Base-by-base conservation (phyloP, 2,888 invertebrate species). In the Caenorhabditis uteleia region DNA sequence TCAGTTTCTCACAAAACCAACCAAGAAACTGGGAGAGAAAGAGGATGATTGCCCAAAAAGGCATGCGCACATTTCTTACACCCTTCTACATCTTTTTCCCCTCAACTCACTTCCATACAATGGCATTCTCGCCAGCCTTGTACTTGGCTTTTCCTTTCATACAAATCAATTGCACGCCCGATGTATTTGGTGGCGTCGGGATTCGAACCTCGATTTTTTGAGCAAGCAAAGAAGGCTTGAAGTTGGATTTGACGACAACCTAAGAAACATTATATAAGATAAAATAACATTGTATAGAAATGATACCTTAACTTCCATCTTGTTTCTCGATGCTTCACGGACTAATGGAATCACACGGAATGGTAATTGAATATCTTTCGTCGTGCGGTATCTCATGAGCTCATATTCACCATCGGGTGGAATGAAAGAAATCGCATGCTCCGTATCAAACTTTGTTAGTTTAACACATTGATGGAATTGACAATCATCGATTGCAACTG, bases 391-490 rank as follows among this genome's bases (percentile, higher is more conserved):
- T 86, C 92, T 91, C 98, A 99, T 99, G 29, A 99, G 89, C 85
- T 99, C 98, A 84, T 95, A 99, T 88, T 99, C 98, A 43, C 98
- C 98, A 85, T 99, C 98, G 1, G 98, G 98, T 60, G 98, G 98
- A 83, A 99, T 98, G 87, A 99, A 99, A 77, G 95, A 95, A 84
- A 99, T 99, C 84, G 95, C 95, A 88, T 98, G 98, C 85, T 99
- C 98, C 0, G 97, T 97, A 87, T 99, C 98, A 85, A 99, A 99
- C 88, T 98, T 98, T 85, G 94, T 95, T 58, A 99, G 88, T 85
- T 98, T 98, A 46, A 99, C 98, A 84, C 98, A 99, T 86, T 99
- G 98, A 86, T 99, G 98, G 87, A 99, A 99, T 87, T 99, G 98
- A 82, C 98, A 98, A 87, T 98, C 98, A 84, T 99, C 98, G 78